Conservation (phyloP, 2,797 vertebrate species). For the Sciurus vulgaris region DNA sequence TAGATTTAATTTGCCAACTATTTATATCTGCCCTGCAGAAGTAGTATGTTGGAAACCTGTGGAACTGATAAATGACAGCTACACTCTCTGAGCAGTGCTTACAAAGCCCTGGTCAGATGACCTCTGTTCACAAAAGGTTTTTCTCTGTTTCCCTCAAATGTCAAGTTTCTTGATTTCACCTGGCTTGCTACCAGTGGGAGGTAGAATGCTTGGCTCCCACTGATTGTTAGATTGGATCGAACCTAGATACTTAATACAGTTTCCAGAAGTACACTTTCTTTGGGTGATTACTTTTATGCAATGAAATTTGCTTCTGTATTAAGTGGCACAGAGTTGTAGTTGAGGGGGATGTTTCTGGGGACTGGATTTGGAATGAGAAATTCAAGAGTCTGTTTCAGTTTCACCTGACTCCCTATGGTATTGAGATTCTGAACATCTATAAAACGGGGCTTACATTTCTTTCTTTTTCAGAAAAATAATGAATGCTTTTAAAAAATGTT, state of each 20-base stretch:
- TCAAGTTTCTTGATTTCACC: constrained; percentile 67
- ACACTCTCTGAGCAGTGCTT: constrained; percentile 27
- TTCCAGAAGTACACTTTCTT: constrained; percentile 19
- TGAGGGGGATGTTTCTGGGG: constrained; percentile 22
- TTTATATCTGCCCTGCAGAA: constrained; percentile 16
- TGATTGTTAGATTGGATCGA: constrained; percentile 40
- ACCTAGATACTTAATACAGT: constrained; percentile 12
- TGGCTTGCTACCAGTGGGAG: constrained; percentile 19
- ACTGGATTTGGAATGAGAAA: constrained; percentile 31
- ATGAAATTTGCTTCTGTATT: constrained; percentile 25
- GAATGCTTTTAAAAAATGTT: not conserved
- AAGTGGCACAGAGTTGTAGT: constrained; percentile 35
- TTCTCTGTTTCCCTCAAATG: constrained; percentile 64
- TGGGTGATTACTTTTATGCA: constrained; percentile 3
- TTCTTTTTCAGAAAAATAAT: constrained; percentile 5
- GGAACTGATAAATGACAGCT: not conserved
- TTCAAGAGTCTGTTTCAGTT: constrained; percentile 45
- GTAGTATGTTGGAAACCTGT: constrained; percentile 6
- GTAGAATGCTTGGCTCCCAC: constrained; percentile 41
- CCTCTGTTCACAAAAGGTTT: constrained; percentile 55
- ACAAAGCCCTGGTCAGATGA: constrained; percentile 6
- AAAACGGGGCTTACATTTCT: constrained; percentile 45
- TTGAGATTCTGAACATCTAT: not conserved
- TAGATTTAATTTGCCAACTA: not conserved
- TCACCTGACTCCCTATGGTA: not conserved